Evolutionary conservation across 1,140 invertebrate species (phyloP), one percentile per base, ranked within the genome.

Genomic region (Caenorhabditis inopinata): DNA sequence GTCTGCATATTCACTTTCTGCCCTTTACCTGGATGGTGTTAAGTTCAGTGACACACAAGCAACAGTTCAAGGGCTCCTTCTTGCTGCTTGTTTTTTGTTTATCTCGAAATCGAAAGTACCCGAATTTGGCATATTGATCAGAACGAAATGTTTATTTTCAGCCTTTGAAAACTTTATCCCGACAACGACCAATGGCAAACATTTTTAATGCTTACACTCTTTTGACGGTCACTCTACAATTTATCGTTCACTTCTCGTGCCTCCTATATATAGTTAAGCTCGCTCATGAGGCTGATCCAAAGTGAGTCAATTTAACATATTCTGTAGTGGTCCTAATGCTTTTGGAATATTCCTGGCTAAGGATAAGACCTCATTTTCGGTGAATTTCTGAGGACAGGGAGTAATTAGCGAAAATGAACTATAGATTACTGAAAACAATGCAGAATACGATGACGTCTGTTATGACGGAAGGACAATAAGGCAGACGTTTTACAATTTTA

Each of bases 171-270:
- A 93, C 92, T 0, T 90, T 99, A 38, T 98, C 96, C 0, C 94
- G 94, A 88, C 92, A 97, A 88, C 92, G 96, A 62, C 97, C 97
- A 23, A 91, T 99, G 83, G 95, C 97, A 53, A 99, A 99, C 89
- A 99, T 99, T 83, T 99, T 99, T 89, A 99, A 99, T 91, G 88
- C 95, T 9, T 99, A 99, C 89, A 99, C 97, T 0, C 92, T 99
- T 76, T 90, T 95, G 73, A 99, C 97, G 12, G 97, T 99, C 27
- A 90, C 97, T 12, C 89, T 93, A 6, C 97, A 99, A 90, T 99
- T 99, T 90, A 91, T 93, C 48, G 93, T 99, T 11, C 97, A 99
- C 89, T 98, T 99, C 90, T 87, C 92, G 2, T 94, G 94, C 86
- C 91, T 99, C 21, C 92, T 98, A 35, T 97, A 93, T 89, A 90